Evolutionary conservation across 2,113 vertebrate genomes (phyloP), one percentile per base, ranked within the genome.

Genomic region (Thomomys bottae): DNA sequence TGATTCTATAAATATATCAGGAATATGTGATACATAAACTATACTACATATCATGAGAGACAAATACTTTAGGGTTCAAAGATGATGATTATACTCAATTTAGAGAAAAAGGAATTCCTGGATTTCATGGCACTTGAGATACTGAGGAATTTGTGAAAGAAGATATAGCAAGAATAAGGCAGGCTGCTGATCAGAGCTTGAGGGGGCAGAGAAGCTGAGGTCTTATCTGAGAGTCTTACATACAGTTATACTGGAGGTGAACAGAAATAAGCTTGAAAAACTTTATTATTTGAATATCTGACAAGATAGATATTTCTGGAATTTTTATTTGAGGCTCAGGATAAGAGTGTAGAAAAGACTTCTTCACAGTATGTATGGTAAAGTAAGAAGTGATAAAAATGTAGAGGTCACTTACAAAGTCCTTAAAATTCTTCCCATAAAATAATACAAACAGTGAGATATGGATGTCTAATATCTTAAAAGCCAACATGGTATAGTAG

Each of bases 371-470:
- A 30, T 24, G 9, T 17, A 78, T 9, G 30, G n/a, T 40, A 76
- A 77, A 84, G 15, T n/a, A 73, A 63, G 59, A 87, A 94, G 32
- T 81, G 89, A 90, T 0, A 88, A 88, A 89, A 86, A 81, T 57
- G 24, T 49, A 15, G 23, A 23, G 38, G 4, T 63, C 57, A 80
- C 23, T 59, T 36, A 73, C 8, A 0, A 83, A 54, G 6, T 88
- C 63, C 87, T 90, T 73, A 32, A 81, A 61, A 30, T 32, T 81
- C 38, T 67, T 79, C 30, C 63, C 64, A 70, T 15, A 26, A 30
- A 42, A 26, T 14, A 73, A 54, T 21, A 70, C 2, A 36, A 82
- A 42, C 28, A 73, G 75, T 42, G 40, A 15, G 3, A 59, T 34
- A 68, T 64, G 54, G 17, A 63, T 32, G 20, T 57, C 79, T 38